Base-by-base conservation (phyloP, 2,888 invertebrate species). In the Apotomis turbidana region DNA sequence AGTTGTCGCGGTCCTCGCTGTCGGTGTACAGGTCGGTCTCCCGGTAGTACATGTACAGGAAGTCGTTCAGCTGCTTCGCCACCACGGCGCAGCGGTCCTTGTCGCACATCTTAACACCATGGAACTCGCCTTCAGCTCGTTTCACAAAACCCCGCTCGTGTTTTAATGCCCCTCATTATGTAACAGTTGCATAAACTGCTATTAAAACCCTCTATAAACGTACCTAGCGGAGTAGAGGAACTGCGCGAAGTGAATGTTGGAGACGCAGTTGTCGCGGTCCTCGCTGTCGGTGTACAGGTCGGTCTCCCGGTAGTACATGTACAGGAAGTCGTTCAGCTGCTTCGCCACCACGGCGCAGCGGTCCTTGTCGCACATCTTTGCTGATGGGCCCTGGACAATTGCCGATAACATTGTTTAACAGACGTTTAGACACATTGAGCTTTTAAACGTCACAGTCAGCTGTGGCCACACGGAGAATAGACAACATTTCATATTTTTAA, bases 71-170 rank as follows among this genome's bases (percentile, higher is more conserved):
- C 79, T 97, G 96, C 87, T 97, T 97, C 1, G 97, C 97, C 66
- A 97, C 96, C 79, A 97, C 95, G 1, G 97, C 97, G 74, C 97
- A 96, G 38, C 96, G 94, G 87, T 97, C 97, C 89, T 97, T 97
- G 83, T 95, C 96, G 15, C 15, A 15, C 15, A 15, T 15, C 15
- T 0, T 15, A 15, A 15, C 15, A 27, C 2, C 27, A 27, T 27
- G 27, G 2, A 27, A 27, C 27, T 27, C 27, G 27, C 27, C 27
- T 27, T 2, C 27, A 27, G 27, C 27, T 27, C 27, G 27, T 27
- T 27, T 27, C 27, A 27, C 27, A 27, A 27, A 27, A 27, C 27
- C 27, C 27, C 27, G 27, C 27, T 27, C 27, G 27, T 27, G 27
- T 27, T 27, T 27, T 27, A 27, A 27, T 27, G 2, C 27, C 27